phyloP scores from a whole-genome alignment of 2,888 invertebrate species.

The Sicus ferrugineus region DNA sequence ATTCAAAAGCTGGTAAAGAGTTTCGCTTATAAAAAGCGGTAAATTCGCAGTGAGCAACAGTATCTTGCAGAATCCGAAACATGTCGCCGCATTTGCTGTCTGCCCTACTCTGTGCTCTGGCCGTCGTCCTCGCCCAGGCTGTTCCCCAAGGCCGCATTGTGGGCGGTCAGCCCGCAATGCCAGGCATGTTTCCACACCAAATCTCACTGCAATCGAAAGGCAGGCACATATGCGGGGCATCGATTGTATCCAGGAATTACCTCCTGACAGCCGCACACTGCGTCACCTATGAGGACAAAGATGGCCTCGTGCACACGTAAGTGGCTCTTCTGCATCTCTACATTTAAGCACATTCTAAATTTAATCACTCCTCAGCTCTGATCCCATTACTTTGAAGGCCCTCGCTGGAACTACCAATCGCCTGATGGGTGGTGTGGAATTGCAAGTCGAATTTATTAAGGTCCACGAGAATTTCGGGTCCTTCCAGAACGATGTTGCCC shows the following conservation, averaged over 20 bases:
- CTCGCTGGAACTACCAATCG: slow-evolving; percentile 52
- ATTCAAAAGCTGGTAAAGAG: too few species aligned
- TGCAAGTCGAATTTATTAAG: slow-evolving; percentile 44
- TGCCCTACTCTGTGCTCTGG: background rate
- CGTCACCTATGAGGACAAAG: slow-evolving; percentile 28
- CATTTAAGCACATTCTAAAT: background rate
- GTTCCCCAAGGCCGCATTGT: slow-evolving; percentile 50
- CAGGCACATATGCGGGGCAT: slow-evolving; percentile 51
- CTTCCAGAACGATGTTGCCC: slow-evolving; percentile 48
- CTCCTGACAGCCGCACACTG: slow-evolving; percentile 54
- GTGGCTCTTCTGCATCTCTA: background rate
- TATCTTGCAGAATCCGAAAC: too few species aligned
- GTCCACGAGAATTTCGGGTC: slow-evolving; percentile 47
- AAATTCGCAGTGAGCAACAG: too few species aligned
- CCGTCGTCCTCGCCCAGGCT: slow-evolving; percentile 35
- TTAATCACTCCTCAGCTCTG: slow-evolving; percentile 36
- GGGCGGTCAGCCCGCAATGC: slow-evolving; percentile 54
- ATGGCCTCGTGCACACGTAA: slow-evolving; percentile 37
- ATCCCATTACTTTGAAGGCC: slow-evolving; percentile 45
- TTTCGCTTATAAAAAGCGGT: too few species aligned
- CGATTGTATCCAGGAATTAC: slow-evolving; percentile 43
- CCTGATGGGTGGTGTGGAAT: slow-evolving; percentile 47
- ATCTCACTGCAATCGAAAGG: slow-evolving; percentile 50
- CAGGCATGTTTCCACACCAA: slow-evolving; percentile 59
- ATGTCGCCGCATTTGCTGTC: background rate